These are phyloP conservation scores for human (Homo sapiens) DNA, from an alignment of 2,113 vertebrate genomes.

Conservation along the genomic window DNA sequence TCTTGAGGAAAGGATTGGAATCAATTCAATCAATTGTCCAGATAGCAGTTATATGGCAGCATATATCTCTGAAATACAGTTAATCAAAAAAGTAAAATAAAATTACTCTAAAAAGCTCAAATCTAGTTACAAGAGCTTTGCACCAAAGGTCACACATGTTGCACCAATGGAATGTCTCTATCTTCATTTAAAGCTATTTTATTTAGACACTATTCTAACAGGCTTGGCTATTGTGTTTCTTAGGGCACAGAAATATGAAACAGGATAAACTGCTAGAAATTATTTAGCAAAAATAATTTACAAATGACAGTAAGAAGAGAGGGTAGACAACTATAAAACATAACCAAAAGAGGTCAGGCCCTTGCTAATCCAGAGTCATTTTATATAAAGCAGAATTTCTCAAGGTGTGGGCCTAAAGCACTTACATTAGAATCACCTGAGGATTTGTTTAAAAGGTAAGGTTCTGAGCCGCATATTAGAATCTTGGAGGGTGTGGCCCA, in stretches of 20 bases:
- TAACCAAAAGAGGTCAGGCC: not conserved
- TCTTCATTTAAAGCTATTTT: not conserved
- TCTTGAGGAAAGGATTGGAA: not conserved
- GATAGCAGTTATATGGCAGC: not conserved
- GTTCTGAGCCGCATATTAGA: not conserved
- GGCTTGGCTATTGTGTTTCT: not conserved
- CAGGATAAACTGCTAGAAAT: not conserved
- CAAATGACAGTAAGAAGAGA: not conserved
- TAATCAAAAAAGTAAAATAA: not conserved
- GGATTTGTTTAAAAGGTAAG: not conserved
- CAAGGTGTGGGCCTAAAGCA: not conserved
- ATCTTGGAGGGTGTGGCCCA: not conserved
- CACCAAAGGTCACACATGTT: not conserved
- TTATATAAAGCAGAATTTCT: not conserved
- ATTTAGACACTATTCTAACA: not conserved
- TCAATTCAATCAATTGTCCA: not conserved
- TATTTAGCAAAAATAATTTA: not conserved
- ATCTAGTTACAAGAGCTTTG: not conserved
- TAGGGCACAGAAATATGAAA: not conserved
- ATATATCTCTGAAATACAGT: not conserved
- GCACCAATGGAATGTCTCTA: not conserved
- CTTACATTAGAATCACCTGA: not conserved
- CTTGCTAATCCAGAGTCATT: not conserved
- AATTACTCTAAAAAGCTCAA: not conserved
- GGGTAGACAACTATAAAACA: not conserved